Conservation (phyloP, 2,113 vertebrate species). For the Ornithorhynchus anatinus region DNA sequence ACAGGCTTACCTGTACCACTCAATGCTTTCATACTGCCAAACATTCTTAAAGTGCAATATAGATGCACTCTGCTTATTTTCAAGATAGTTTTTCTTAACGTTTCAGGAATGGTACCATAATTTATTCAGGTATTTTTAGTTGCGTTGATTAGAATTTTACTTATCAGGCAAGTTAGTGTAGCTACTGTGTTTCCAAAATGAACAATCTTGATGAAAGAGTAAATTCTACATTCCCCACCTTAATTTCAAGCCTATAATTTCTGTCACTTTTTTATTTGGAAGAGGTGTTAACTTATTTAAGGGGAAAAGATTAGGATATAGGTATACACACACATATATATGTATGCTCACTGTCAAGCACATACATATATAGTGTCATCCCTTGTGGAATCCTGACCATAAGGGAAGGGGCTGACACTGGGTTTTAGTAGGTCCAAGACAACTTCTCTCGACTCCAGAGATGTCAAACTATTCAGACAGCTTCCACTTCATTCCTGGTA, state of each 20-base stretch:
- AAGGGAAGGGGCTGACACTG: too few relatives aligned
- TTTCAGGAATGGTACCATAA: constrained; percentile 40
- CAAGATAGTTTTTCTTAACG: constrained; percentile 64
- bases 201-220: constrained; percentile 31
- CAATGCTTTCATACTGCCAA: constrained; percentile 38
- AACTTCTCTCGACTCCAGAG: too few relatives aligned
- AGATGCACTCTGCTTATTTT: constrained; percentile 63
- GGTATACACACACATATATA: too few relatives aligned
- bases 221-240: neutral
- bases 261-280: constrained; percentile 5
- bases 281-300: too few relatives aligned
- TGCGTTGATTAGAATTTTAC: constrained; percentile 32
- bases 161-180: constrained; percentile 21
- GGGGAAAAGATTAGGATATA: too few relatives aligned
- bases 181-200: constrained; percentile 1
- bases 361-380: too few relatives aligned
- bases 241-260: neutral
- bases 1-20: constrained; percentile 45
- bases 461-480: too few relatives aligned
- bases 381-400: too few relatives aligned
- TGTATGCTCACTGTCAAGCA: too few relatives aligned
- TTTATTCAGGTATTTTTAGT: constrained; percentile 31
- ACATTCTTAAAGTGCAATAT: constrained; percentile 29
- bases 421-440: too few relatives aligned
- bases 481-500: too few relatives aligned